These are phyloP conservation scores for Nephrotoma flavescens DNA, from an alignment of 2,888 invertebrate species.

Conservation along the genomic window DNA sequence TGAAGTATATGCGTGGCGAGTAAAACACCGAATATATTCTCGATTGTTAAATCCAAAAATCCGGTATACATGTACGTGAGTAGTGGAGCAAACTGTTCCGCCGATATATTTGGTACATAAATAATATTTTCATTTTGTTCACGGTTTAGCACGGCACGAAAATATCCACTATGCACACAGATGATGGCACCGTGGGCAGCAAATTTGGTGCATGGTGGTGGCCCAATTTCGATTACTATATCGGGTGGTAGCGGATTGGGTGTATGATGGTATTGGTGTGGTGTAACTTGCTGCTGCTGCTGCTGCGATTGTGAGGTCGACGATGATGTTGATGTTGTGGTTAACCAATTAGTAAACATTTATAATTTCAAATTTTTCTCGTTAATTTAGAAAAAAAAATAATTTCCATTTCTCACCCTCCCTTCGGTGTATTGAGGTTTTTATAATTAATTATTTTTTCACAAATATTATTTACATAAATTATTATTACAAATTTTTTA, in stretches of 20 bases:
- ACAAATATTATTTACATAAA: neutral
- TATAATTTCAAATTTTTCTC: neutral
- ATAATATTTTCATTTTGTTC: slow-evolving; percentile 21
- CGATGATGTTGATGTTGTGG: slow-evolving; percentile 19
- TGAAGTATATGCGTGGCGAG: slow-evolving; percentile 56
- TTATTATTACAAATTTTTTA: neutral
- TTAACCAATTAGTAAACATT: slow-evolving; percentile 34
- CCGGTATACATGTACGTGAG: slow-evolving; percentile 65
- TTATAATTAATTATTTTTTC: neutral
- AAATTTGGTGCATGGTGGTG: slow-evolving; percentile 44
- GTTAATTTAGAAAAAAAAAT: neutral
- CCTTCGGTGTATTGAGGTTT: neutral
- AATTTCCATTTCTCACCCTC: neutral
- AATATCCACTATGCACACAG: slow-evolving; percentile 53
- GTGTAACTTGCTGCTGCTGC: neutral
- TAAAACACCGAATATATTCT: slow-evolving; percentile 56
- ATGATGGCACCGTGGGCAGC: slow-evolving; percentile 50
- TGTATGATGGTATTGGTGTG: neutral
- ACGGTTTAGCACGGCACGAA: slow-evolving; percentile 35
- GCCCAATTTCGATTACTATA: slow-evolving; percentile 47
- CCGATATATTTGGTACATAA: slow-evolving; percentile 39
- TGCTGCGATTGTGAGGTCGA: neutral
- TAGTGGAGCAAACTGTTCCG: slow-evolving; percentile 49
- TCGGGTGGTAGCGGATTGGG: slow-evolving; percentile 36
- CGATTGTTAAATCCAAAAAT: slow-evolving; percentile 48